Evolutionary conservation across 2,113 vertebrate species (phyloP).

Genomic region (Triplophysa siluroides): DNA sequence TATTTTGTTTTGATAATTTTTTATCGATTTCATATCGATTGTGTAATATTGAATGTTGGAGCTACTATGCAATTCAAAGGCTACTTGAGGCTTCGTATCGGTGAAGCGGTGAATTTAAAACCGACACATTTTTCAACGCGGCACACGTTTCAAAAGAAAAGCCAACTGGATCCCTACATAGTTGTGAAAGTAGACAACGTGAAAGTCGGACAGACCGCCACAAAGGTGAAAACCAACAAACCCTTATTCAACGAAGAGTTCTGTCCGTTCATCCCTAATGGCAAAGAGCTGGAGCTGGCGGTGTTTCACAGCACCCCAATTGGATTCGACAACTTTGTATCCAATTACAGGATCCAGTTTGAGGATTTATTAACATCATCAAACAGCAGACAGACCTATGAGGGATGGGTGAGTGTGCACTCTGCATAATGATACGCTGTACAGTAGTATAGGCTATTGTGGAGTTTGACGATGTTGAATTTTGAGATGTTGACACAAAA

Average conservation of each 20-base stretch:
- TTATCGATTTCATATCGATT: background rate
- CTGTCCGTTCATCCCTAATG: conserved; percentile 82
- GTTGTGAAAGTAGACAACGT: conserved; percentile 92
- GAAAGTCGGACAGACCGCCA: conserved; percentile 90
- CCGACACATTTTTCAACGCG: conserved; percentile 89
- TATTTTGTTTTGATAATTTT: background rate
- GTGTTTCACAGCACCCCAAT: conserved; percentile 95
- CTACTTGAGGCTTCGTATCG: conserved; percentile 88
- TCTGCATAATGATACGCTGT: background rate
- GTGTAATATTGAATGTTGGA: background rate
- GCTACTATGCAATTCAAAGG: conserved; percentile 91
- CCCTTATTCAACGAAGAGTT: conserved; percentile 96
- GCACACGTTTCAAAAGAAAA: conserved; percentile 86
- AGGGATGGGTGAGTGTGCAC: conserved; percentile 89
- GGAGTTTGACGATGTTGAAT: background rate
- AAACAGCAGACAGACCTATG: conserved; percentile 83
- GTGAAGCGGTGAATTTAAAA: conserved; percentile 89
- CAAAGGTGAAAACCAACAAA: conserved; percentile 90
- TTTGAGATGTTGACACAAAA: too few relatives aligned
- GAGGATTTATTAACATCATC: conserved; percentile 83
- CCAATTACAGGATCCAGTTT: conserved; percentile 90
- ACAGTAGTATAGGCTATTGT: background rate
- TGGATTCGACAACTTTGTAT: conserved; percentile 97
- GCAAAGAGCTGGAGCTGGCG: conserved; percentile 85
- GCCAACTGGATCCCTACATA: conserved; percentile 88